Percentiles rank a stretch among this genome's conserved stretches.
These are phyloP conservation scores for Neodon shergylaensis DNA, from an alignment of 2,113 vertebrate species.

Conservation along the genomic window DNA sequence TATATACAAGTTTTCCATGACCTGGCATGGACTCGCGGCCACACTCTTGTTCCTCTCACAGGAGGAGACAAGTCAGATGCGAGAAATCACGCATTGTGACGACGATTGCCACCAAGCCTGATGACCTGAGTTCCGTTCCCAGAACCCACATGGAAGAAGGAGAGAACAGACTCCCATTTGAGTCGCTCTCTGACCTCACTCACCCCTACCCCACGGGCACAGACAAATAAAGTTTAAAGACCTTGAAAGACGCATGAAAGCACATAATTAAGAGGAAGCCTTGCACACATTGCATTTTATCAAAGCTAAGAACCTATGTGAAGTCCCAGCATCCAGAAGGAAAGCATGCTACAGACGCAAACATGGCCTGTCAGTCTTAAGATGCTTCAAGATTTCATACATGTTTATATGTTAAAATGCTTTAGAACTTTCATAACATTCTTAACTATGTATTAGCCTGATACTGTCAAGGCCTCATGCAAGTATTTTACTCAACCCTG, in stretches of 20 bases:
- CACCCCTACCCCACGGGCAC: background rate
- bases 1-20: background rate
- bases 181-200: background rate
- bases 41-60: background rate
- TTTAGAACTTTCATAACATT: background rate
- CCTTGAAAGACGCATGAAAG: background rate
- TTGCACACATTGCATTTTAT: background rate
- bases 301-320: conserved; percentile 6
- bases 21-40: background rate
- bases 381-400: background rate
- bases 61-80: background rate
- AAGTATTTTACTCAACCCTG: background rate
- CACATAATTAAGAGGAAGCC: background rate
- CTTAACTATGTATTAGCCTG: background rate
- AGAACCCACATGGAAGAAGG: background rate
- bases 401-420: background rate
- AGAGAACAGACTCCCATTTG: background rate
- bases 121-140: background rate
- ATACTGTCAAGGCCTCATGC: background rate
- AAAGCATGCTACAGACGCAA: background rate
- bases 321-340: background rate
- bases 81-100: background rate
- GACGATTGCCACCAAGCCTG: background rate
- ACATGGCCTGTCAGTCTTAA: background rate
- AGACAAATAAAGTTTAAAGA: background rate